phyloP scores from a whole-genome alignment of 2,113 vertebrate genomes.

The Lamprologus ornatipinnis region DNA sequence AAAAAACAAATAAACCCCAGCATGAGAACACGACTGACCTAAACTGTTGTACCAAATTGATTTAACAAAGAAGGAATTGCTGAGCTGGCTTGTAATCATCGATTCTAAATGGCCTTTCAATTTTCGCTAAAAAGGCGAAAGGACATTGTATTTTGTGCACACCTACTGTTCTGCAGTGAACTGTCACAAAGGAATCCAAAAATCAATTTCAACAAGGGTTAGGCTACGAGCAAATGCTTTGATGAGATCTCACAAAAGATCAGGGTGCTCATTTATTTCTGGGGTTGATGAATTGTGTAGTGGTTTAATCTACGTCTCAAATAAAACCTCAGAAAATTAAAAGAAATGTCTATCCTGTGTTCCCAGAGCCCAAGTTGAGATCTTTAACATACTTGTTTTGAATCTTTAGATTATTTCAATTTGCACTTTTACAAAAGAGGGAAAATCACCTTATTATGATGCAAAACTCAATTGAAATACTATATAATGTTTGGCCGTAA shows the following conservation, averaged over 20 bases:
- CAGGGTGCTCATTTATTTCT: not conserved
- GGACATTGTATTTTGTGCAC: not conserved
- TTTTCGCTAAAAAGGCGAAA: not conserved
- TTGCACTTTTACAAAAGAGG: not conserved
- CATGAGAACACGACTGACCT: not conserved
- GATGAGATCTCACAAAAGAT: not conserved
- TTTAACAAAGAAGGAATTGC: conserved; percentile 1
- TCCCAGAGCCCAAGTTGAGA: not conserved
- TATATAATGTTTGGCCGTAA: not conserved
- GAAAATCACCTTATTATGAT: not conserved
- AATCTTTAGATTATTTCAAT: not conserved
- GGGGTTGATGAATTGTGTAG: not conserved
- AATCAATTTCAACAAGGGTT: not conserved
- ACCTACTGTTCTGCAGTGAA: not conserved
- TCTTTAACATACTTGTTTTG: not conserved
- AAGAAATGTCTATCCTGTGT: not conserved
- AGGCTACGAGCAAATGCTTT: not conserved
- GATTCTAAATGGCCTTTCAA: not conserved
- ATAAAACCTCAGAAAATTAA: not conserved
- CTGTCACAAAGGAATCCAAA: not conserved
- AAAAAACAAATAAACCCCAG: not conserved
- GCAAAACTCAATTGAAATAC: not conserved
- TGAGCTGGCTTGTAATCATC: not conserved
- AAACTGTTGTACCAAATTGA: not conserved
- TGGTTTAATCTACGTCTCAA: not conserved